Evolutionary conservation across 2,113 vertebrate species (phyloP).

Genomic region (Dolichotis patagonum): DNA sequence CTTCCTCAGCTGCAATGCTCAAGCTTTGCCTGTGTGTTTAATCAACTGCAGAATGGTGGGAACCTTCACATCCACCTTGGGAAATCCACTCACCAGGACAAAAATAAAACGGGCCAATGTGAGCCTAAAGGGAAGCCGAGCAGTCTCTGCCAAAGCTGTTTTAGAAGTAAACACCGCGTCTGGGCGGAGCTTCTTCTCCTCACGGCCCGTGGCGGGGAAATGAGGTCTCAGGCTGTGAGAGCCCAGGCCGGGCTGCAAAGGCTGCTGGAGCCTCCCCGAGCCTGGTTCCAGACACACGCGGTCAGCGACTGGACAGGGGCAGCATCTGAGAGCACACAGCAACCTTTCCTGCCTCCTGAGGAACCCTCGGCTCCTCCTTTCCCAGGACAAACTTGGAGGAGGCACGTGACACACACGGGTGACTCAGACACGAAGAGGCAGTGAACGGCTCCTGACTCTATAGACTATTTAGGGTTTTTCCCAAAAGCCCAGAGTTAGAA

Average conservation of each 20-base stretch:
- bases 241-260: not conserved
- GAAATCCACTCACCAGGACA: not conserved
- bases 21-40: not conserved
- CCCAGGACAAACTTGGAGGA: slow-evolving; percentile 41
- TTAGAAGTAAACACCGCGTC: not conserved
- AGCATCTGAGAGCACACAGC: not conserved
- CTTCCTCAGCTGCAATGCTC: not conserved
- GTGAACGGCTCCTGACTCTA: not conserved
- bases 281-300: not conserved
- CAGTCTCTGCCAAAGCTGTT: not conserved
- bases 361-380: slow-evolving; percentile 46
- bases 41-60: not conserved
- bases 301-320: not conserved
- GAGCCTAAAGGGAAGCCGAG: not conserved
- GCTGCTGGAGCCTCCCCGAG: not conserved
- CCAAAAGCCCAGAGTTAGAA: not conserved
- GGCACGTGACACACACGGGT: slow-evolving; percentile 32
- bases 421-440: slow-evolving; percentile 47
- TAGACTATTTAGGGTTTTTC: not conserved
- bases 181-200: not conserved
- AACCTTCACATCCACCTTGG: not conserved
- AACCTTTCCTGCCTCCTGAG: slow-evolving; percentile 7
- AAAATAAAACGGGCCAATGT: not conserved
- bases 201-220: not conserved
- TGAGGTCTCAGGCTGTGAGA: not conserved